Conservation (phyloP, 2,888 invertebrate species). For the Diogma glabrata region DNA sequence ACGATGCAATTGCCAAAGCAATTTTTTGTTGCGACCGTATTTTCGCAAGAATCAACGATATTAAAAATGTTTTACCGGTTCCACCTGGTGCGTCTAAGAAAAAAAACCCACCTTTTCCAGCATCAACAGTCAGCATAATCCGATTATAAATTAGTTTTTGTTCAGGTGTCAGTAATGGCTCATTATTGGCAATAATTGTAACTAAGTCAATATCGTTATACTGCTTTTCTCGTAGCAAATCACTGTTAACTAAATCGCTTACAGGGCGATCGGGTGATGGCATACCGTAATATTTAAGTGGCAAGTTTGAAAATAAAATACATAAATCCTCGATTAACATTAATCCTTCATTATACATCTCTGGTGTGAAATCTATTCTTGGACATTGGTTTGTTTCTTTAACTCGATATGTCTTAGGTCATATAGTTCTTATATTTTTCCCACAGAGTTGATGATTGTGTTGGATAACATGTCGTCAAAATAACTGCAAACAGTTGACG, state of each 20-base stretch:
- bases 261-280: no score
- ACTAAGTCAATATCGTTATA: not conserved
- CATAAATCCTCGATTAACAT: not conserved
- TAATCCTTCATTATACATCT: not conserved
- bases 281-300: not conserved
- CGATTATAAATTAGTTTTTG: conserved; percentile 21
- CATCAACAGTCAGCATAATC: conserved; percentile 19
- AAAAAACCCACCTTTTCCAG: conserved; percentile 16
- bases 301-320: not conserved
- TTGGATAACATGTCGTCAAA: not conserved
- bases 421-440: not conserved
- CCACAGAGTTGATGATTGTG: not conserved
- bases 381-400: not conserved
- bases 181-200: conserved; percentile 6
- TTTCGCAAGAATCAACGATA: not conserved
- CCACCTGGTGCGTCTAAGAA: conserved; percentile 4
- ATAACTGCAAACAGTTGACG: conserved; percentile 20
- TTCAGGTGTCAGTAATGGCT: conserved; percentile 16
- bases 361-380: no score
- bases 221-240: not conserved
- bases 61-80: not conserved
- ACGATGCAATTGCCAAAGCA: not conserved
- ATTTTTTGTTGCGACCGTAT: not conserved
- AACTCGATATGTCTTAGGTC: not conserved
- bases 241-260: not conserved